Evolutionary conservation across 2,888 invertebrate genomes (phyloP), one percentile per base, ranked within the genome.

Genomic region (Asteroscopus sphinx): DNA sequence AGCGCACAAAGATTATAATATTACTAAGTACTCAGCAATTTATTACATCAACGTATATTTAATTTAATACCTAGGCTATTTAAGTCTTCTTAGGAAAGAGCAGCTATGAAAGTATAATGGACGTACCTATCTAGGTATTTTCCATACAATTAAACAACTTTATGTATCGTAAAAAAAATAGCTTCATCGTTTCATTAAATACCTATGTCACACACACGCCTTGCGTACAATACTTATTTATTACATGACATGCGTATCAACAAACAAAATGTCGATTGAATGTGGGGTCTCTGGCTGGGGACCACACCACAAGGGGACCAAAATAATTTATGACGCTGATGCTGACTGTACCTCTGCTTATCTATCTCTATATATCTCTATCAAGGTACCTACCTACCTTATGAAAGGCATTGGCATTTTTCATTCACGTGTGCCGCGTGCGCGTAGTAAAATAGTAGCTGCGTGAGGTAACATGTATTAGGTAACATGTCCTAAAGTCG

Each of bases 341-440:
- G 21, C 16, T 32, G 15, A 28, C 16, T 44, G 13, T 45, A 12
- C 21, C 11, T 28, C 42, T 28, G 68, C 26, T 12, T 46, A 32
- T 17, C 39, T 68, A n/a, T n/a, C n/a, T n/a, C n/a, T n/a, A n/a
- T n/a, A n/a, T n/a, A n/a, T n/a, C n/a, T n/a, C n/a, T n/a, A n/a
- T n/a, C n/a, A n/a, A n/a, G n/a, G n/a, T n/a, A n/a, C n/a, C n/a
- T n/a, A n/a, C n/a, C n/a, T n/a, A n/a, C n/a, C n/a, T n/a, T n/a
- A 54, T 45, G 30, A 52, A 66, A 53, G 26, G 35, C 32, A 47
- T 45, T 48, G 47, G 15, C 11, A 65, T 65, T 70, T 65, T 57
- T 67, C 51, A 70, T 70, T 70, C 67, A 56, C 35, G 21, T 7
- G 33, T 41, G 6, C 25, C 3, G 25, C n/a, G n/a, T n/a, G n/a